Percentiles rank a stretch among this genome's conserved stretches.
Conservation (phyloP, 2,113 vertebrate species). For the Lepisosteus oculatus region DNA sequence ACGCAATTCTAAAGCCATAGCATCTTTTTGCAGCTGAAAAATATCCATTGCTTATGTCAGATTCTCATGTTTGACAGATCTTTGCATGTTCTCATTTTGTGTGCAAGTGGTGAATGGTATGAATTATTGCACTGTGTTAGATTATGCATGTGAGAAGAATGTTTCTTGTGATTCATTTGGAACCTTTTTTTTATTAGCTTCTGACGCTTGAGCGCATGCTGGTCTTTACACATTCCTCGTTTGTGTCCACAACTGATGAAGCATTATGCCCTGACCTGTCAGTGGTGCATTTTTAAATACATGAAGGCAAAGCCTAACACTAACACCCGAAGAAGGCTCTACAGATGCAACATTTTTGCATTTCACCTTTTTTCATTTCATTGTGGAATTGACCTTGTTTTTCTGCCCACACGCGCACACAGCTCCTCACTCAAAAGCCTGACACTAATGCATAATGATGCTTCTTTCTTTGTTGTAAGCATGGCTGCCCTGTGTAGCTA, state of each 20-base stretch:
- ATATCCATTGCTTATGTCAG: neutral
- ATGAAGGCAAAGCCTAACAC: neutral
- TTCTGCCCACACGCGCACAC: no score
- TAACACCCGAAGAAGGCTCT: no score
- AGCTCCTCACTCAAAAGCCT: no score
- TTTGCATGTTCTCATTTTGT: constrained; percentile 72
- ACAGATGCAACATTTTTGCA: no score
- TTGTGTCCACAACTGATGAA: neutral
- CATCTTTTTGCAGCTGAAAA: constrained; percentile 61
- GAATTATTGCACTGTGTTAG: constrained; percentile 66
- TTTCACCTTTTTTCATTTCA: no score
- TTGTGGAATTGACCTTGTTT: no score
- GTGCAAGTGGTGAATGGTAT: constrained; percentile 54
- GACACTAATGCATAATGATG: neutral
- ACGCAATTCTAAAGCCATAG: constrained; percentile 72
- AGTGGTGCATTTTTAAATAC: constrained; percentile 2
- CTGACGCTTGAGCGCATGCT: constrained; percentile 58
- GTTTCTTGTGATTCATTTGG: constrained; percentile 31
- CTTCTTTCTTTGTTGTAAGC: neutral
- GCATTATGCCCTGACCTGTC: constrained; percentile 1
- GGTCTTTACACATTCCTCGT: constrained; percentile 48
- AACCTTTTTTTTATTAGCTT: constrained; percentile 31
- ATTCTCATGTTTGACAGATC: constrained; percentile 34
- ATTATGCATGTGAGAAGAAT: constrained; percentile 32
- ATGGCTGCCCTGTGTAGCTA: neutral